Base-by-base conservation (phyloP, 2,888 invertebrate species). In the Antitype chi region DNA sequence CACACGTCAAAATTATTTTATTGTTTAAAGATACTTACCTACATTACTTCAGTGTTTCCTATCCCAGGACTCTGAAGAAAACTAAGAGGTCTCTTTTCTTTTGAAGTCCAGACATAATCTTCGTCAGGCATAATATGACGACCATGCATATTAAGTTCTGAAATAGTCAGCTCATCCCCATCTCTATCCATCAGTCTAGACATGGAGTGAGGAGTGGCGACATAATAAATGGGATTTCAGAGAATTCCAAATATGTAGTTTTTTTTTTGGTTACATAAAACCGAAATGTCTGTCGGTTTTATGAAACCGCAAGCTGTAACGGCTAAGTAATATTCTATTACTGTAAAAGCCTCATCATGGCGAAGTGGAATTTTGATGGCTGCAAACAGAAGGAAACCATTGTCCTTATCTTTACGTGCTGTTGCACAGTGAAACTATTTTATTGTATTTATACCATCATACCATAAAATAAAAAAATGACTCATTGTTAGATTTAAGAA, bases 401-500 rank as follows among this genome's bases (percentile, higher is more conserved):
- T 62, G 23, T 60, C 23, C 38, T 55, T 74, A 78, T 59, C 68
- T 74, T 15, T 47, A 63, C 52, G n/a, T 57, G 68, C 23, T 20
- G n/a, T 68, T 47, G 17, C 64, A 74, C 43, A 32, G 38, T 57
- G 15, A 47, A 57, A 25, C 23, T 57, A 52, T 57, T 80, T 47
- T 63, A 57, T 57, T 53, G 59, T 32, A 25, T 47, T 53, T 47
- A 59, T 32, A n/a, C 23, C 7, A 25, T 64, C 9, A 53, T n/a
- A 53, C 25, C 52, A 47, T 64, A 64, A 79, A 79, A 79, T n/a
- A 59, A 32, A 60, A 73, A 0, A 60, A 73, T 66, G 52, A 60
- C 28, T 80, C 74, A 60, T 49, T 49, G 74, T 59, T n/a, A 5
- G n/a, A 60, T 20, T 59, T 70, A 32, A n/a, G 68, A 63, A 64